These are phyloP conservation scores for Aspidiotus rigidus DNA, from an alignment of 2,888 invertebrate genomes.

Conservation along the genomic window DNA sequence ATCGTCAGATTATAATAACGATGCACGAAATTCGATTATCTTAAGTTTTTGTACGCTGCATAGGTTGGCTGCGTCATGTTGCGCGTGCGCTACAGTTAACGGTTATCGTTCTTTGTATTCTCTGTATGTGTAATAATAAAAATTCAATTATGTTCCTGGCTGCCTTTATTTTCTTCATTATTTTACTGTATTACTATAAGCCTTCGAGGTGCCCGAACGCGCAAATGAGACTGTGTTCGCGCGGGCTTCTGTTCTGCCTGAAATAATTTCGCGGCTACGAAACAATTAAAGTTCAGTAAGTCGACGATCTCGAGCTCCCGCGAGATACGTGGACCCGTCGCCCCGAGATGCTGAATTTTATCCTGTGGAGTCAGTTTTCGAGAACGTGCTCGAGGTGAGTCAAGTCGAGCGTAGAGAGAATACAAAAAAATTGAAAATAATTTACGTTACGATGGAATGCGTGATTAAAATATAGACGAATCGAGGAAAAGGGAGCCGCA, in stretches of 20 bases:
- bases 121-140: neutral
- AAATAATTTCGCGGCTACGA: no score
- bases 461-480: constrained; percentile 8
- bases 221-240: no score
- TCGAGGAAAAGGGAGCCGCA: neutral
- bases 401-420: neutral
- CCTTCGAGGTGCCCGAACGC: no score
- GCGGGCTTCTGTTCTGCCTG: no score
- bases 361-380: no score
- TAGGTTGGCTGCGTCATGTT: constrained; percentile 18
- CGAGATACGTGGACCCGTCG: no score
- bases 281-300: no score
- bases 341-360: no score
- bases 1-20: constrained; percentile 21
- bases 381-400: neutral
- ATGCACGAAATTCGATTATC: constrained; percentile 33
- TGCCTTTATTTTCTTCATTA: no score
- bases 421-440: constrained; percentile 5
- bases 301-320: no score
- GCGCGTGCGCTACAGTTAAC: constrained; percentile 29
- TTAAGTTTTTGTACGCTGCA: constrained; percentile 11
- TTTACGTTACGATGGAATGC: constrained; percentile 13
- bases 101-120: constrained; percentile 1
- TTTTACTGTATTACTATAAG: no score
- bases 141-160: neutral